Evolutionary conservation across 2,888 invertebrate species (phyloP).

Genomic region (Myopa tessellatipennis): DNA sequence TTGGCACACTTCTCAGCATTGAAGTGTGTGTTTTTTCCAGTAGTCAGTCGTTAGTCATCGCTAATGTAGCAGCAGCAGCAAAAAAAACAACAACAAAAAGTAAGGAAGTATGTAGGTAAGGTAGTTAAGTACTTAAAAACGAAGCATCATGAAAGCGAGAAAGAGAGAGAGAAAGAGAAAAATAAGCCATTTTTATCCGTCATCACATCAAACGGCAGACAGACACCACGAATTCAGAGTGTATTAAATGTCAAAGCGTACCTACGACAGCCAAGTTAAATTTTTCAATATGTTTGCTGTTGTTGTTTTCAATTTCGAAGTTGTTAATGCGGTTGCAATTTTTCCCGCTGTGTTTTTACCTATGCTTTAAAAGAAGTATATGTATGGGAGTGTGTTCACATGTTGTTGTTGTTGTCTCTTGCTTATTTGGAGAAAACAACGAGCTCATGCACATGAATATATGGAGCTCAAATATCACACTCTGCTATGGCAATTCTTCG

Average conservation of each 20-base stretch:
- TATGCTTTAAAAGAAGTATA: too few relatives aligned
- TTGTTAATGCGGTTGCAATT: too few relatives aligned
- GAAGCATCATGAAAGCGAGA: too few relatives aligned
- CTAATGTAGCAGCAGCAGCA: background rate
- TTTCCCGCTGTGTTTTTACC: too few relatives aligned
- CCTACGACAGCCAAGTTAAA: background rate
- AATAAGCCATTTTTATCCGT: too few relatives aligned
- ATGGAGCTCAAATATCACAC: background rate
- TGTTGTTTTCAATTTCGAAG: too few relatives aligned
- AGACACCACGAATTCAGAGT: background rate
- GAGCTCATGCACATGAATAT: background rate
- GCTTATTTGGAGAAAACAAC: background rate
- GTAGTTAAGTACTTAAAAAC: too few relatives aligned
- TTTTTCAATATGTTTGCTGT: background rate
- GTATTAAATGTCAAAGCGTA: constrained; percentile 1
- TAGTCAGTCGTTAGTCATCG: background rate
- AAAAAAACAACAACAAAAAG: too few relatives aligned
- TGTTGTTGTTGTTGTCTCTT: background rate
- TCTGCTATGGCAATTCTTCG: background rate
- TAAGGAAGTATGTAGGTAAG: too few relatives aligned
- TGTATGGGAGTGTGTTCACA: too few relatives aligned
- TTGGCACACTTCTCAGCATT: constrained; percentile 2
- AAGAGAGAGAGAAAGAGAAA: too few relatives aligned
- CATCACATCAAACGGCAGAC: too few relatives aligned
- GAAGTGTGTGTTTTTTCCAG: background rate